These are phyloP conservation scores for Drosophila meridionalis DNA, from an alignment of 2,888 invertebrate genomes.

Conservation along the genomic window DNA sequence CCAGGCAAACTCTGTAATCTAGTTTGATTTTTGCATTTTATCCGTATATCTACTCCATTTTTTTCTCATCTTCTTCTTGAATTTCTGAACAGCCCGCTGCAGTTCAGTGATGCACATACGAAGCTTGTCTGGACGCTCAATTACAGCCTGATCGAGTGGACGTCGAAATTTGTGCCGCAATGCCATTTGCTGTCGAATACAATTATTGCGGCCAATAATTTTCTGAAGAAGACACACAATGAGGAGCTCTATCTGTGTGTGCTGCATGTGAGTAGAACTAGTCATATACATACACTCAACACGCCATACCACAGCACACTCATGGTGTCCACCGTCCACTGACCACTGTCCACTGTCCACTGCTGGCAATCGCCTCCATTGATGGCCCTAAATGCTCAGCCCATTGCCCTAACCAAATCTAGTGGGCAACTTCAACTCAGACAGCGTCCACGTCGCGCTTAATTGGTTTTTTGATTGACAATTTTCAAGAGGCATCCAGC, in stretches of 20 bases:
- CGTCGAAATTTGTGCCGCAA: slow-evolving; percentile 88
- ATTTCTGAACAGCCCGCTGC: slow-evolving; percentile 71
- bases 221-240: slow-evolving; percentile 85
- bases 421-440: slow-evolving; percentile 41
- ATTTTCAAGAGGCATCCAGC: slow-evolving; percentile 67
- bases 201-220: slow-evolving; percentile 87
- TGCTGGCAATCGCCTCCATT: slow-evolving; percentile 34
- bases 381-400: slow-evolving; percentile 49
- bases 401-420: slow-evolving; percentile 48
- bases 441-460: slow-evolving; percentile 63
- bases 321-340: neutral
- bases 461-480: slow-evolving; percentile 83
- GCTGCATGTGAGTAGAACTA: slow-evolving; percentile 85
- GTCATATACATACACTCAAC: neutral
- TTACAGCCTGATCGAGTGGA: slow-evolving; percentile 91
- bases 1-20: slow-evolving; percentile 6
- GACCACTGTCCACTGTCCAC: slow-evolving; percentile 18
- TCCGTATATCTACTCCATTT: neutral
- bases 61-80: neutral
- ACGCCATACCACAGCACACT: too few species aligned
- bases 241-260: slow-evolving; percentile 85
- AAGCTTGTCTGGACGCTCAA: slow-evolving; percentile 90
- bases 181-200: slow-evolving; percentile 87
- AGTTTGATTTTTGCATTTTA: slow-evolving; percentile 7
- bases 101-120: slow-evolving; percentile 87